Base-by-base conservation (phyloP, 2,113 vertebrate genomes). In the Stictonetta naevosa region DNA sequence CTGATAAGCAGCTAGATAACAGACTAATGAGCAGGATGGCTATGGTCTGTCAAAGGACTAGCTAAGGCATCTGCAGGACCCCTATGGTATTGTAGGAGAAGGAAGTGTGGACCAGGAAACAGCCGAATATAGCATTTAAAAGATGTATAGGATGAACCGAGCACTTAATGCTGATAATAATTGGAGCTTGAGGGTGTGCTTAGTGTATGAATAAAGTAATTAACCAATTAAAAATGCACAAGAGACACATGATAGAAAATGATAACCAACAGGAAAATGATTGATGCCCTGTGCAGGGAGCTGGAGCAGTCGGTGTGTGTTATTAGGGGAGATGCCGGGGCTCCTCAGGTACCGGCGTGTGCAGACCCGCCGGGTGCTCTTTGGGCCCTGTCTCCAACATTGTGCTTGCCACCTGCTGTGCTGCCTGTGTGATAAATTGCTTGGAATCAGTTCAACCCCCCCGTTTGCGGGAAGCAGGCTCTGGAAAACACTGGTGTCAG, bases 211-310 rank as follows among this genome's bases (percentile, higher is more conserved):
- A 96, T 89, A 93, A 92, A 97, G 96, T 97, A 95, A 97, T 97
- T 97, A 96, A 93, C 91, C 95, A 95, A 97, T 95, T 97, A 97
- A 96, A 97, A 95, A 95, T 87, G 94, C 96, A 93, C 96, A 48
- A 25, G 96, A 96, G 96, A 92, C 62, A 10, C 95, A 82, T 84
- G 93, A 95, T 96, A 76, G 93, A 58, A 87, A 96, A 73, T 73
- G 93, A 95, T 95, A 96, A 96, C 73, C 95, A 95, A 92, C 91
- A 91, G 96, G 83, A 95, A 95, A 92, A 91, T 96, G 95, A 97
- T 84, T 93, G 96, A 96, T 96, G 94, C 81, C 60, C 69, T 10
- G 95, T 46, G 29, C 82, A 17, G 77, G 92, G 91, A 95, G 88
- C 83, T 53, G 83, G 75, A 88, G 72, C 53, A 28, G n/a, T 73